Evolutionary conservation across 2,797 vertebrate genomes (phyloP), one percentile per base, ranked within the genome.

Genomic region (Cirrhinus molitorella): DNA sequence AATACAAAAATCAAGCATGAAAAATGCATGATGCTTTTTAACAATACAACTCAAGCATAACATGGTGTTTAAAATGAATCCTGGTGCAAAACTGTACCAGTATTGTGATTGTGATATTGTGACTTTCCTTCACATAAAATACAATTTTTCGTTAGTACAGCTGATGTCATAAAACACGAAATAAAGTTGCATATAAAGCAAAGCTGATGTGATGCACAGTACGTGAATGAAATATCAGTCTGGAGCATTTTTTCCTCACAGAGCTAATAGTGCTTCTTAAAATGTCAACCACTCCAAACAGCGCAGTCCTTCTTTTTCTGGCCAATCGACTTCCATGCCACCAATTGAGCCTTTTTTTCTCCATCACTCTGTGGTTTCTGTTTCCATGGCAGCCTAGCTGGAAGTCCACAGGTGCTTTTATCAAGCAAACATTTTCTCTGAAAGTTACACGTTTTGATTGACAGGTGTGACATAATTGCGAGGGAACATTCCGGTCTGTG

Each of bases 401-500:
- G 31, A 83, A 70, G 63, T 65, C 72, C 76, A 37, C 55, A 47
- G 43, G 70, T 75, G 51, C 77, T 65, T 75, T 25, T 55, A 65
- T 25, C 45, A 76, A 40, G 43, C 66, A 72, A 71, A 53, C 49
- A 40, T 68, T 79, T 78, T 55, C 23, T 71, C 74, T 31, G 23
- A 12, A 25, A 37, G 93, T 95, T 96, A 98, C 96, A 97, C 96
- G 93, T 96, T 98, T 95, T 96, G 96, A 91, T 96, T 98, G 92
- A 99, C 96, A 0, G 97, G 97, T 81, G 96, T 97, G 93, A 99
- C 98, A 13, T 99, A 99, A 93, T 99, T 99, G 93, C 97, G 97
- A 68, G 98, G 98, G 92, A 99, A 99, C 97, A 99, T 99, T 94
- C 98, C 98, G 73, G 97, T 98, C 86, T 96, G 97, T 92, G 97